Evolutionary conservation across 2,113 vertebrate genomes (phyloP).

Genomic region (Cricetomys ansorgei): DNA sequence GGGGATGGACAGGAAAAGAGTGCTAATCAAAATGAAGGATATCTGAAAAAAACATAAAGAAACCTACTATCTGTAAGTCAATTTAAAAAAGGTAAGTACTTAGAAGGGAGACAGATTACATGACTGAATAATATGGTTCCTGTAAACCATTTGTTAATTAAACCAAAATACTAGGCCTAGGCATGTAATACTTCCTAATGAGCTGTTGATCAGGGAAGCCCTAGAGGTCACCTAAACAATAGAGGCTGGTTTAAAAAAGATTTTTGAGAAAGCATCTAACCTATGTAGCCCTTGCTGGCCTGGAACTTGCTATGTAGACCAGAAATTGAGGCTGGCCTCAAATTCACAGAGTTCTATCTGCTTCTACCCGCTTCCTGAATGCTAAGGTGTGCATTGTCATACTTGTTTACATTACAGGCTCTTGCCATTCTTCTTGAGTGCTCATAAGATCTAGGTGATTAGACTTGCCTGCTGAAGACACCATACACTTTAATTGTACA

Average conservation of each 20-base stretch:
- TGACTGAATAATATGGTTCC: background rate
- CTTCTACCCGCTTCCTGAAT: background rate
- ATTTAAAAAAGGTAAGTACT: background rate
- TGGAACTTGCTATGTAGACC: background rate
- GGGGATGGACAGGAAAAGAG: background rate
- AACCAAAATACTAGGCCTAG: background rate
- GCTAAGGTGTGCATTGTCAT: background rate
- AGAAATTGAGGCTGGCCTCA: background rate
- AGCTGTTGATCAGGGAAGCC: background rate
- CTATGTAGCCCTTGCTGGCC: background rate
- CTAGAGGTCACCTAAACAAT: background rate
- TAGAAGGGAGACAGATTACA: background rate
- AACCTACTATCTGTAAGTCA: background rate
- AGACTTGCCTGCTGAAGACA: background rate
- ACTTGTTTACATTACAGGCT: background rate
- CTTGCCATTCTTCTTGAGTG: background rate
- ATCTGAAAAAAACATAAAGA: background rate
- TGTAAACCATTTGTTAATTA: background rate
- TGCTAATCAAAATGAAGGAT: background rate
- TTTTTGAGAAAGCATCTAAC: background rate
- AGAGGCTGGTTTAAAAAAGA: background rate
- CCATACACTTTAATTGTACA: background rate
- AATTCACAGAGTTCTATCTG: background rate
- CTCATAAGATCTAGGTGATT: background rate
- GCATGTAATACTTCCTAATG: background rate